Percentiles rank a stretch among this genome's conserved stretches.
Conservation (phyloP, 2,888 invertebrate species). For the Capitulum mitella region DNA sequence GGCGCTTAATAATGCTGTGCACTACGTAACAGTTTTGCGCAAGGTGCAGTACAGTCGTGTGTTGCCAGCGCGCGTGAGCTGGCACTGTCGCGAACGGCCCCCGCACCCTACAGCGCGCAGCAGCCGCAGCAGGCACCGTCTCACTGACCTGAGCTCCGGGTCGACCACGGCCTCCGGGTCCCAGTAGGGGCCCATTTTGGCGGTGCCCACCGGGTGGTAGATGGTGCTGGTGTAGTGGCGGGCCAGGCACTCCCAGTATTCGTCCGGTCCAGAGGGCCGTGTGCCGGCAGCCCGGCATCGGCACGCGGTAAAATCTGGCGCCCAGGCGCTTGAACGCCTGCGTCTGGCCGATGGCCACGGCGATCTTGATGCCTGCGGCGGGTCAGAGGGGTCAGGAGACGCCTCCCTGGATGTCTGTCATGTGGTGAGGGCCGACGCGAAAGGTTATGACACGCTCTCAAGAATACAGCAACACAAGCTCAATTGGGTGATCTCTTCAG, state of each 20-base stretch:
- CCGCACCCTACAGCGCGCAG: background rate
- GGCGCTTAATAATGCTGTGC: too few relatives aligned
- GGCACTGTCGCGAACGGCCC: too few relatives aligned
- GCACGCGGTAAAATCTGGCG: conserved; percentile 60
- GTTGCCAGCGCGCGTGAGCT: too few relatives aligned
- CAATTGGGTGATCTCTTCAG: too few relatives aligned
- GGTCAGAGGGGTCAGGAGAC: background rate
- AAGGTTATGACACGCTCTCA: too few relatives aligned
- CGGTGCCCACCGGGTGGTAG: conserved; percentile 61
- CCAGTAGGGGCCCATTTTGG: conserved; percentile 64
- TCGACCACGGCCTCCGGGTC: conserved; percentile 68
- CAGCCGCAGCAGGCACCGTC: background rate
- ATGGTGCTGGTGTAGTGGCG: conserved; percentile 62
- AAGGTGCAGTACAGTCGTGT: too few relatives aligned
- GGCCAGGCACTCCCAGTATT: conserved; percentile 61
- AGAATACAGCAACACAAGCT: too few relatives aligned
- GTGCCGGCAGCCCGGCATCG: conserved; percentile 74
- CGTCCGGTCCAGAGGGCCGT: conserved; percentile 59
- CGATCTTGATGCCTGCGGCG: conserved; percentile 66
- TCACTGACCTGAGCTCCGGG: conserved; percentile 49
- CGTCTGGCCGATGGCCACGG: conserved; percentile 68
- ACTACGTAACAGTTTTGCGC: too few relatives aligned
- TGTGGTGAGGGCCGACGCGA: too few relatives aligned
- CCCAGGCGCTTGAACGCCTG: conserved; percentile 59
- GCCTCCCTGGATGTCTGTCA: too few relatives aligned